Conservation (phyloP, 2,888 invertebrate genomes). For the Melanargia galathea region DNA sequence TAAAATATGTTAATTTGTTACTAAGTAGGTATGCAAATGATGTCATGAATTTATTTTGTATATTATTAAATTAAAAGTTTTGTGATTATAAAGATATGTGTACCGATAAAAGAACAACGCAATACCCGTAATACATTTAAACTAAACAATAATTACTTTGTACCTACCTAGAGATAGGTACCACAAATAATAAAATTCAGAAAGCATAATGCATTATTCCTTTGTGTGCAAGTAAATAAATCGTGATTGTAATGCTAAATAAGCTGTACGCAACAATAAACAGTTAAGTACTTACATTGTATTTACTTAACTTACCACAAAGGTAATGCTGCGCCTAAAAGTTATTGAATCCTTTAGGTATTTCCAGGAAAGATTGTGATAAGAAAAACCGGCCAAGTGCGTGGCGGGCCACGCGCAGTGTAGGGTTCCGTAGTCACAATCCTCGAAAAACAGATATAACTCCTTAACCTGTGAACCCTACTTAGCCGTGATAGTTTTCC, state of each 20-base stretch:
- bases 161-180: background rate
- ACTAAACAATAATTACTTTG: conserved; percentile 3
- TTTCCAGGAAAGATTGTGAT: no score
- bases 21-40: background rate
- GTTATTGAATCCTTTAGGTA: no score
- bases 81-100: background rate
- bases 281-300: background rate
- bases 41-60: background rate
- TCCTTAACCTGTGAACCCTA: no score
- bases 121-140: background rate
- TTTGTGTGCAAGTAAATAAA: conserved; percentile 30
- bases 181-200: background rate
- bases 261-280: conserved; percentile 25
- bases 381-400: no score
- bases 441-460: no score
- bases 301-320: background rate
- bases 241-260: conserved; percentile 42
- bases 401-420: no score
- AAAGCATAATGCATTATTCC: conserved; percentile 7
- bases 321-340: no score
- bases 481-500: no score
- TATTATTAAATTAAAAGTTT: background rate
- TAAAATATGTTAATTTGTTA: background rate
- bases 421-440: no score
- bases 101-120: background rate